These are phyloP conservation scores for Grus americana DNA, from an alignment of 2,113 vertebrate genomes.

Conservation along the genomic window DNA sequence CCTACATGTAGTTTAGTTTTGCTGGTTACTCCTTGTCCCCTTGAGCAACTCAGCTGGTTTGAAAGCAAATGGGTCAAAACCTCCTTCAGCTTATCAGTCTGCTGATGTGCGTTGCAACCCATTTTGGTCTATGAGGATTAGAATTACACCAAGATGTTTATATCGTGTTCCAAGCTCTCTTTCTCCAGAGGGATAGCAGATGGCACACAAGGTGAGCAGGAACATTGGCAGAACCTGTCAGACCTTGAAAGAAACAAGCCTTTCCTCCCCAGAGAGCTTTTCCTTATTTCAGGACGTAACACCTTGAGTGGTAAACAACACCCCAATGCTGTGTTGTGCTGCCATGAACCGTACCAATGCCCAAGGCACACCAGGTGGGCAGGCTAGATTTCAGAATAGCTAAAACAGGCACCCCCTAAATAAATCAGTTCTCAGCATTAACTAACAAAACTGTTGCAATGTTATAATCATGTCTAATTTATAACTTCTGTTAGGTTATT, in stretches of 20 bases:
- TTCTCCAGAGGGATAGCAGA: background rate
- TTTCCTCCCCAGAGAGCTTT: background rate
- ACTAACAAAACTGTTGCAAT: background rate
- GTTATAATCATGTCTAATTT: background rate
- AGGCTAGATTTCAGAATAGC: background rate
- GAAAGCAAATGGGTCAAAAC: background rate
- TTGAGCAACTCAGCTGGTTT: background rate
- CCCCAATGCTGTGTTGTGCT: background rate
- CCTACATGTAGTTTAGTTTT: background rate
- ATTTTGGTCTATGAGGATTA: background rate
- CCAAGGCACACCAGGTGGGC: too few species aligned
- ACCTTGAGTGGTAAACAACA: background rate
- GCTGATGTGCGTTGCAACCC: background rate
- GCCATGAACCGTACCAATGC: background rate
- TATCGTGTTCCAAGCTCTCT: background rate
- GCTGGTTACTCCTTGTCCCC: background rate
- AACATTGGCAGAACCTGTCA: background rate
- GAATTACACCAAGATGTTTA: background rate
- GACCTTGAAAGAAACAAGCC: background rate
- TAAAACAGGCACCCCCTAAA: background rate
- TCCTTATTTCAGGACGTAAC: background rate
- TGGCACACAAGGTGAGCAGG: background rate
- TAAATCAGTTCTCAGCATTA: background rate
- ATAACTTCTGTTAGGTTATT: background rate
- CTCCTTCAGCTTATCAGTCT: background rate